Base-by-base conservation (phyloP, 2,113 vertebrate genomes). In the Chiloscyllium plagiosum region DNA sequence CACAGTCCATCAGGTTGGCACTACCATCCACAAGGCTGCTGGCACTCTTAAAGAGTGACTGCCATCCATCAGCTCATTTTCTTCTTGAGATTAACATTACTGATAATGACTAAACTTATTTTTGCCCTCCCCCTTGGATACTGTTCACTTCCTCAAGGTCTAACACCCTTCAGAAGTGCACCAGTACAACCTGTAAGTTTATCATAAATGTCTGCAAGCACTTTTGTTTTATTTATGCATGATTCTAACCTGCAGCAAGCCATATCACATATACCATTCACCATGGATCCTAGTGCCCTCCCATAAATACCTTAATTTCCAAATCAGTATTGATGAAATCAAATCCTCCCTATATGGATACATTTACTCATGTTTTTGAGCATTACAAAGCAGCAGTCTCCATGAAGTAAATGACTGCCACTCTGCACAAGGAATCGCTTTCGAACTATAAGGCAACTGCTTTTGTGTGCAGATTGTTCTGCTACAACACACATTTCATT, bases 1-100 rank as follows among this genome's bases (percentile, higher is more conserved):
- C 94, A 95, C 26, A 95, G 68, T 95, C 94, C 42, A 95, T 95
- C 94, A 95, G 94, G 68, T 72, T 95, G 94, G 94, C 69, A 12
- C 47, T 76, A 52, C 94, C 69, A 95, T 95, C 47, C 47, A 95
- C 69, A 95, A 95, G 69, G 94, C 94, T 95, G 93, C 93, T 95
- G 93, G 66, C 93, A 72, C 24, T 52, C 47, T 52, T 61, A 52
- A 47, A 72, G 50, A 70, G 69, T 72, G 68, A 95, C 68, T 42
- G 52, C 68, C 68, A 70, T 50, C 94, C 42, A 72, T 72, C 69
- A 70, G 94, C 26, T 95, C 69, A 47, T 72, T 72, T 76, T 47
- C 68, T 95, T 95, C 94, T 72, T 72, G 29, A 52, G 37, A 72
- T 52, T 72, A 95, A 65, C 68, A 26, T 37, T 13, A 72, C 94